Evolutionary conservation across 2,113 vertebrate genomes (phyloP), one percentile per base, ranked within the genome.

Genomic region (Sinocyclocheilus anshuiensis): DNA sequence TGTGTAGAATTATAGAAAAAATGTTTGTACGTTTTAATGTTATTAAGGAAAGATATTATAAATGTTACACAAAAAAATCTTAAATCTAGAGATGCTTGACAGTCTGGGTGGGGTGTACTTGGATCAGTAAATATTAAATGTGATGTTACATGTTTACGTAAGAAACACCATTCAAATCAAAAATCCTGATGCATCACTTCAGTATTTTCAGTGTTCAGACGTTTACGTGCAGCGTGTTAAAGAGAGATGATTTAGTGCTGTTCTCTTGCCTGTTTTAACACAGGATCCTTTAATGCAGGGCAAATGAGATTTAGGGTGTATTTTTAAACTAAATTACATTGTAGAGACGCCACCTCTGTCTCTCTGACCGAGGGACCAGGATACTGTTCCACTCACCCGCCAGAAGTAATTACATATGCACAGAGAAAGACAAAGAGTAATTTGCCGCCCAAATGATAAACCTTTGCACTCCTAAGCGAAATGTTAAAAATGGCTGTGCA

Each of bases 271-370:
- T 96, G 94, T 97, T 98, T 97, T 96, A 96, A 96, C 94, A 95
- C 95, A 95, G 94, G 95, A 96, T 90, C 95, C 93, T 96, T 96
- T 99, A 99, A 98, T 98, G 96, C 95, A 97, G 92, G 94, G 94
- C 94, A 96, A 99, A 98, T 97, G 95, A 95, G 96, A 96, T 99
- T 98, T 97, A 95, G 94, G 95, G 95, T 95, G 95, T 97, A 97
- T 98, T 98, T 99, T 98, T 97, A 96, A 96, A 97, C 95, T 93
- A 96, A 98, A 98, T 99, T 95, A 96, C 97, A 98, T 99, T 98
- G 96, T 91, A 53, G 88, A 94, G 98, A 97, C 97, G 96, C 97
- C 97, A 96, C 93, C 94, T 95, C 91, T 84, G 95, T 94, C 94
- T 96, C 92, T 92, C 94, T 92, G 93, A 95, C 94, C 93, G 94